Evolutionary conservation across 64 coral and sea anemone species (phyloP), one percentile per base, ranked within the genome.

Genomic region (Porites australiensis): DNA sequence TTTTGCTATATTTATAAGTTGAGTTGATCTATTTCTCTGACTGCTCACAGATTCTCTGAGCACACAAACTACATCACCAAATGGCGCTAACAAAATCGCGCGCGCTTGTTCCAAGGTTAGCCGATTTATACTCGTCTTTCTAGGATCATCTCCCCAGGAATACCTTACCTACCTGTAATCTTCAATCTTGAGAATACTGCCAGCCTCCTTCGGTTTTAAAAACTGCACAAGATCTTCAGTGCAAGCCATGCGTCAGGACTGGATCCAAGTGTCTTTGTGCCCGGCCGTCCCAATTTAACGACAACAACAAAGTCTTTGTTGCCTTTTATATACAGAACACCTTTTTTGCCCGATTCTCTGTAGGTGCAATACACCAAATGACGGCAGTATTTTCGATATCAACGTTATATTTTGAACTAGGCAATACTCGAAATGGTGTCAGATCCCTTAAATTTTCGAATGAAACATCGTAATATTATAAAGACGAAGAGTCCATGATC

Each of bases 201-300:
- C 45, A 8, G 81, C 62, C 81, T 84, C 63, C 14, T 12, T 84
- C 2, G 46, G 15, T 82, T 61, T 12, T 47, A 69, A 84, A 84
- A 61, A 68, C 62, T 68, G 58, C 44, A 14, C 48, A 63, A 16
- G 59, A 50, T 69, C 7, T 20, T 19, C 6, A 49, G 46, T 51
- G 44, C 63, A 84, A 84, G 81, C 81, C 81, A 84, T 84, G 81
- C 81, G 81, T 84, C 81, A 84, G 78, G 81, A 84, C 81, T 84
- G 81, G 81, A 84, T 68, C 81, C 81, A 84, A 84, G 81, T 50
- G 63, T 44, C 79, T 65, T 57, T 82, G 79, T 14, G 46, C 27
- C 27, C 27, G 27, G 27, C 27, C 27, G 27, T 37, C 27, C 27
- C 27, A 37, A 37, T 37, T 37, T 10, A 62, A 83, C 62, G 63